Conservation (phyloP, 2,888 invertebrate genomes). For the Atherix ibis region DNA sequence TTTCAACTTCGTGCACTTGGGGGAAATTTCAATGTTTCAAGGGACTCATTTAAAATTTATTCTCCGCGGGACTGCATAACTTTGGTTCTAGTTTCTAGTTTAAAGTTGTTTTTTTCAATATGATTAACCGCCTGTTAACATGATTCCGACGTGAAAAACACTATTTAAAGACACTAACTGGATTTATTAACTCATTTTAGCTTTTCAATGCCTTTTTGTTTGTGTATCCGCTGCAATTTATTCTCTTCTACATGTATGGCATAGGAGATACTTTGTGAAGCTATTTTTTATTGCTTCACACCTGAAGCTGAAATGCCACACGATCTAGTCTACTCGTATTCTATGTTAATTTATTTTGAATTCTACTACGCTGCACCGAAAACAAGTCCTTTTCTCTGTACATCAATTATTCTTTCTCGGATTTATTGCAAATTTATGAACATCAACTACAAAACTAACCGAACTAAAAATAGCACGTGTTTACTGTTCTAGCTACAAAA, state of each 20-base stretch:
- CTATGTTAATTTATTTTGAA: too few species aligned
- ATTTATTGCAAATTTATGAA: too few species aligned
- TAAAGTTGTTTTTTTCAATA: constrained; percentile 5
- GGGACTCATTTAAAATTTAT: too few species aligned
- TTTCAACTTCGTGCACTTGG: constrained; percentile 1
- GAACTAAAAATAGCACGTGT: too few species aligned
- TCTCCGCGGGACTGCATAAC: too few species aligned
- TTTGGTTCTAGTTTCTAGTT: too few species aligned
- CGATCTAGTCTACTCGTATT: too few species aligned
- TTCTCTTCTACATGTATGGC: constrained; percentile 6
- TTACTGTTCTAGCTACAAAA: too few species aligned
- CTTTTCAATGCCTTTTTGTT: constrained; percentile 12
- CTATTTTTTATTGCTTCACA: constrained; percentile 10
- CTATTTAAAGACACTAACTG: constrained; percentile 2
- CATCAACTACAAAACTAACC: too few species aligned
- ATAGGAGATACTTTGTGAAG: constrained; percentile 3
- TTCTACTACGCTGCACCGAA: too few species aligned
- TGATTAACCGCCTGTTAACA: constrained; percentile 13
- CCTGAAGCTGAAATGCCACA: constrained; percentile 7
- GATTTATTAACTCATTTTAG: constrained; percentile 12
- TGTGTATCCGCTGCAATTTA: constrained; percentile 9
- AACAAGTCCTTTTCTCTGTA: too few species aligned
- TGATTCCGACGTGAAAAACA: constrained; percentile 10
- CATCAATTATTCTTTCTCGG: too few species aligned
- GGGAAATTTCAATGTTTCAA: constrained; percentile 4